These are phyloP conservation scores for Pitta sordida DNA, from an alignment of 2,113 vertebrate genomes.

Conservation along the genomic window DNA sequence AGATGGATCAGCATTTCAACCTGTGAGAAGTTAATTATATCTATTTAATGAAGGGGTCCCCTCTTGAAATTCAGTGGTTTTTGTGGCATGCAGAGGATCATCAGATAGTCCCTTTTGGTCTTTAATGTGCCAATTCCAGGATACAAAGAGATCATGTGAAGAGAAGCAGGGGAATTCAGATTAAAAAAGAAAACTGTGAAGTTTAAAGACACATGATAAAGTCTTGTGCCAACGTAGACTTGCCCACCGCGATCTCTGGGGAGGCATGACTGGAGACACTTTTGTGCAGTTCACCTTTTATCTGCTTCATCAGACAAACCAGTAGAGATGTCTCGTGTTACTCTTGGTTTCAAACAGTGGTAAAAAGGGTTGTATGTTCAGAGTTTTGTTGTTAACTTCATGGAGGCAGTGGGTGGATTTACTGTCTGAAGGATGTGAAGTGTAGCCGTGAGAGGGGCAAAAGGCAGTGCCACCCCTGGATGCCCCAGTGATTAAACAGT, in stretches of 20 bases:
- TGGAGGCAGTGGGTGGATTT: neutral
- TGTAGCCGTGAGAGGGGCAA: neutral
- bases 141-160: neutral
- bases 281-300: neutral
- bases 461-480: neutral
- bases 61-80: neutral
- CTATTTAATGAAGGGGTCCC: neutral
- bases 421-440: neutral
- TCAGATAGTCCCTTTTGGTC: neutral
- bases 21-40: neutral
- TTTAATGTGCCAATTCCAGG: neutral
- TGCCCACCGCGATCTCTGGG: neutral
- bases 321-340: neutral
- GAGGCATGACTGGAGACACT: neutral
- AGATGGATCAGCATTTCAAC: neutral
- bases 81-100: neutral
- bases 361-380: neutral
- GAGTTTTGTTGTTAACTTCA: neutral
- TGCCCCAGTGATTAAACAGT: neutral
- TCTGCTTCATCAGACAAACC: neutral
- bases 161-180: neutral
- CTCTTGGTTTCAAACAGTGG: neutral
- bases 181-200: neutral
- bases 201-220: neutral
- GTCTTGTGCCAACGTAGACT: neutral